Percentiles rank a stretch among this genome's conserved stretches.
These are phyloP conservation scores for Philaethria dido DNA, from an alignment of 2,888 invertebrate species.

Conservation along the genomic window DNA sequence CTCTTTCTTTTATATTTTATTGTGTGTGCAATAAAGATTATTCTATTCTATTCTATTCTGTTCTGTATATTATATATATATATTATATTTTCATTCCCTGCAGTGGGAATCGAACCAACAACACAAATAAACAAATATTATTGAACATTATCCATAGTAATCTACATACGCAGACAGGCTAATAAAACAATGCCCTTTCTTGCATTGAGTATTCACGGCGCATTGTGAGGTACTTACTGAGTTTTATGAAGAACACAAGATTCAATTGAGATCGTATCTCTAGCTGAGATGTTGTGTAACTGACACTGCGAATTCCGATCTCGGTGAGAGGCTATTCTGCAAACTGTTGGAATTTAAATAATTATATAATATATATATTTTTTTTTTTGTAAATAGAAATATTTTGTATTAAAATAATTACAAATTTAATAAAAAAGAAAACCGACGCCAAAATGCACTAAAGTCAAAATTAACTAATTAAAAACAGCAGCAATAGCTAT, in stretches of 20 bases:
- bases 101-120: too few relatives aligned
- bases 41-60: too few relatives aligned
- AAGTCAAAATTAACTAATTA: too few relatives aligned
- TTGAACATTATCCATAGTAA: slow-evolving; percentile 7
- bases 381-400: too few relatives aligned
- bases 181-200: slow-evolving; percentile 40
- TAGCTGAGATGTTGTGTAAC: slow-evolving; percentile 38
- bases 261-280: slow-evolving; percentile 45
- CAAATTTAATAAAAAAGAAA: too few relatives aligned
- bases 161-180: slow-evolving; percentile 12
- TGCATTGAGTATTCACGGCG: slow-evolving; percentile 31
- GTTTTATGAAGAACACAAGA: slow-evolving; percentile 39
- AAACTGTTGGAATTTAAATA: not conserved
- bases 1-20: too few relatives aligned
- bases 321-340: slow-evolving; percentile 36
- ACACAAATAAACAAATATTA: not conserved
- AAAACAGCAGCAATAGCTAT: too few relatives aligned
- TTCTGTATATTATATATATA: too few relatives aligned
- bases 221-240: slow-evolving; percentile 24
- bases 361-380: not conserved
- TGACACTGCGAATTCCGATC: slow-evolving; percentile 41
- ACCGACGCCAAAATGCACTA: too few relatives aligned
- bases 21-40: too few relatives aligned
- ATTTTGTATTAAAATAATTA: too few relatives aligned
- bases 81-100: too few relatives aligned